Evolutionary conservation across 2,888 invertebrate species (phyloP).

Genomic region (Nymphalis polychloros): DNA sequence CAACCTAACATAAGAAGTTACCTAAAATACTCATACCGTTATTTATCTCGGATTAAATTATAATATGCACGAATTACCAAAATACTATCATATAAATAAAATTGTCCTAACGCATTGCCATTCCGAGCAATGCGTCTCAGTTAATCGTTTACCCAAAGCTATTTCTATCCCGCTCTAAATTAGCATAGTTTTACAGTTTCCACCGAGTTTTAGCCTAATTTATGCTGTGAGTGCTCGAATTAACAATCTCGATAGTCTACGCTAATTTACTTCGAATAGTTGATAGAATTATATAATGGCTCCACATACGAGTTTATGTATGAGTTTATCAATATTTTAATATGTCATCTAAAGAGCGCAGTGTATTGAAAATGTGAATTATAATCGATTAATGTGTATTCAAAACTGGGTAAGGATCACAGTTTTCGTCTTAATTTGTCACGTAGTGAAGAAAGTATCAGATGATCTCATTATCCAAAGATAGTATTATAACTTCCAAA

Average conservation of each 20-base stretch:
- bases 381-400: too few species aligned
- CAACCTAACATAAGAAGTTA: not conserved
- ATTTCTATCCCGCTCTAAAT: constrained; percentile 33
- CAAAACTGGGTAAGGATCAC: too few species aligned
- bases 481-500: too few species aligned
- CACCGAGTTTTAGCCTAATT: constrained; percentile 36
- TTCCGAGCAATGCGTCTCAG: constrained; percentile 31
- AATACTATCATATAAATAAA: constrained; percentile 10
- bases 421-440: too few species aligned
- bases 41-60: not conserved
- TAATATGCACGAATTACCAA: not conserved
- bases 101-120: constrained; percentile 17
- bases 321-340: not conserved
- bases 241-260: constrained; percentile 34
- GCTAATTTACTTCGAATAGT: constrained; percentile 28
- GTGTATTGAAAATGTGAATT: too few species aligned
- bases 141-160: constrained; percentile 32
- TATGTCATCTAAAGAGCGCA: too few species aligned
- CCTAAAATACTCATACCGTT: not conserved
- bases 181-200: constrained; percentile 40
- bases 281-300: constrained; percentile 6
- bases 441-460: too few species aligned
- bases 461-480: too few species aligned
- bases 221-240: constrained; percentile 34
- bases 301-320: not conserved